These are phyloP conservation scores for Dicaeum eximium DNA, from an alignment of 2,113 vertebrate genomes.

Conservation along the genomic window DNA sequence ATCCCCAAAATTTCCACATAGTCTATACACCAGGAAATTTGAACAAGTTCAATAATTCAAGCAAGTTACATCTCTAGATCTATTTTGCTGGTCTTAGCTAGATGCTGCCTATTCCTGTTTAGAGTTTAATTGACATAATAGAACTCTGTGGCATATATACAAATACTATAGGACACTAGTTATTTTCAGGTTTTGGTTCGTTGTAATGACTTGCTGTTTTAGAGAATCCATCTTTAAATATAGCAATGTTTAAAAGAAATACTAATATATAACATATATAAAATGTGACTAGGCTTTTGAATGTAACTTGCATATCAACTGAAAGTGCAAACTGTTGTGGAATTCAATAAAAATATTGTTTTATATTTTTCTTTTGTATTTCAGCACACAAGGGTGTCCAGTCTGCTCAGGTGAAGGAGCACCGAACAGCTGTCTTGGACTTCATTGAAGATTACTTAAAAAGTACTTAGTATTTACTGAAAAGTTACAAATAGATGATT, in stretches of 20 bases:
- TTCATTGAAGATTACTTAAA: slow-evolving; percentile 89
- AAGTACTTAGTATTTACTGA: slow-evolving; percentile 71
- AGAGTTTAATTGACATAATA: neutral
- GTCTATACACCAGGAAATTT: neutral
- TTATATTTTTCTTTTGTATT: neutral
- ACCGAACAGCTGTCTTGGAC: slow-evolving; percentile 86
- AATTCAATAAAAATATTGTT: neutral
- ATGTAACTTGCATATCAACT: neutral
- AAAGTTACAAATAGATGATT: neutral
- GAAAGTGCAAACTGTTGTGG: neutral
- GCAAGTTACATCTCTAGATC: neutral
- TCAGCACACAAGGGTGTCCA: slow-evolving; percentile 82
- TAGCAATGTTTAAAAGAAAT: neutral
- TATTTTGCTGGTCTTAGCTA: neutral
- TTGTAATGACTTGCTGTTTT: neutral
- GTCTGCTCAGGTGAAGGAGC: slow-evolving; percentile 88
- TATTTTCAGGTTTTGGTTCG: neutral
- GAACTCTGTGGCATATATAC: neutral
- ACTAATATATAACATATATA: neutral
- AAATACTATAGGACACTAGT: neutral
- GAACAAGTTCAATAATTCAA: neutral
- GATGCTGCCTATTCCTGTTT: neutral
- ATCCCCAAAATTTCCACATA: neutral
- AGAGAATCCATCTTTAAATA: neutral
- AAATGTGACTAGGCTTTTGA: neutral